A percentile compares a stretch with the other conserved stretches of the same genome.
phyloP scores from a whole-genome alignment of 2,888 invertebrate genomes.

The Melinopterus prodromus region DNA sequence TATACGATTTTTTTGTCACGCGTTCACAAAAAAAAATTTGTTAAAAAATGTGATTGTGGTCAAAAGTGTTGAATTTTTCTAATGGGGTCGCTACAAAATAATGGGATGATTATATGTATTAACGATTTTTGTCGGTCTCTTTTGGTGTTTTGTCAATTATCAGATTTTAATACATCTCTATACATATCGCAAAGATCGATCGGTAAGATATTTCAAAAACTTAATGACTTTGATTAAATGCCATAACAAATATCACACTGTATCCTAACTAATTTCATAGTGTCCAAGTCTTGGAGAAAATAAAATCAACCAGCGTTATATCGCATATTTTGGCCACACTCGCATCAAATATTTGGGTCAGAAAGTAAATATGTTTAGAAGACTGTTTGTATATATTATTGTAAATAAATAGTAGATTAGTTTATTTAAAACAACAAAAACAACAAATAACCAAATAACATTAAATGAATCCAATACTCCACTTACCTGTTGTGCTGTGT shows the following conservation, averaged over 20 bases:
- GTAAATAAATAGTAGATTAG: background rate
- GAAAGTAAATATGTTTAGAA: slow-evolving; percentile 4
- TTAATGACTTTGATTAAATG: too few relatives aligned
- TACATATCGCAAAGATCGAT: too few relatives aligned
- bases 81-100: background rate
- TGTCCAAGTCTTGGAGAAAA: too few relatives aligned
- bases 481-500: background rate
- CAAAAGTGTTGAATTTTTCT: background rate
- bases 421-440: background rate
- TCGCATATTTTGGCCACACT: background rate
- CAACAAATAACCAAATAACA: background rate
- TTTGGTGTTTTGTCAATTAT: too few relatives aligned
- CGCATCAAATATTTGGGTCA: background rate
- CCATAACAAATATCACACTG: too few relatives aligned
- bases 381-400: background rate
- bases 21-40: background rate
- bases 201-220: too few relatives aligned
- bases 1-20: background rate
- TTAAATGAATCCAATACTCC: background rate
- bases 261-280: too few relatives aligned
- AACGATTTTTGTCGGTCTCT: too few relatives aligned
- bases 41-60: background rate
- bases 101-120: too few relatives aligned
- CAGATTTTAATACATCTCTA: too few relatives aligned
- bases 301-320: too few relatives aligned